Base-by-base conservation (phyloP, 1,140 invertebrate genomes). In the Rhopalosiphum padi region DNA sequence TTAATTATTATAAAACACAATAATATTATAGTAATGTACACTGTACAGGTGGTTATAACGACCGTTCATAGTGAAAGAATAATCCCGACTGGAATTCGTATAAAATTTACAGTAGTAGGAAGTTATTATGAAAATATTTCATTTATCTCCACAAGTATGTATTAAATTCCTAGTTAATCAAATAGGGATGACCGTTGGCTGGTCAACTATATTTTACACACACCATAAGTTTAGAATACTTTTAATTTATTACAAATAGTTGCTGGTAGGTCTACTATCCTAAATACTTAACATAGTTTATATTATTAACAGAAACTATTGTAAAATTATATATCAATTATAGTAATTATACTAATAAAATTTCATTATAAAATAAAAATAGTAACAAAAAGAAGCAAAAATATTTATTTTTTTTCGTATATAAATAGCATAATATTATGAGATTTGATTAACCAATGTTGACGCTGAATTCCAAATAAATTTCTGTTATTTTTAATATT, bases 161-260 rank as follows among this genome's bases (percentile, higher is more conserved):
- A 85, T 85, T 30, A 85, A 85, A 85, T 85, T 83, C 9, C 83
- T 85, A 85, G 37, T 85, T 41, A 41, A 85, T 43, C 83, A 43
- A 43, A 85, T 41, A 85, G 1, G 18, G 43, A 43, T 41, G 23
- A 23, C 83, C 37, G 77, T 83, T 23, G 35, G 30, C 15, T n/a
- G 15, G n/a, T 77, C 60, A n/a, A n/a, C 11, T 77, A 77, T 77
- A 77, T n/a, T 77, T 77, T n/a, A 77, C 30, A 18, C 0, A 77
- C 15, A n/a, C 15, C 60, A n/a, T 77, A 77, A 37, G 35, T 83
- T 37, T 37, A 37, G 15, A 83, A 37, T 37, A 83, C 77, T 35
- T 83, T 83, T 83, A 83, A 22, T 83, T 83, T 37, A 83, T 85
- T 85, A 41, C 9, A 25, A 85, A 85, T 85, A 85, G 37, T 41